Conservation (phyloP, 1,140 invertebrate genomes). For the Coenobita brevimanus region DNA sequence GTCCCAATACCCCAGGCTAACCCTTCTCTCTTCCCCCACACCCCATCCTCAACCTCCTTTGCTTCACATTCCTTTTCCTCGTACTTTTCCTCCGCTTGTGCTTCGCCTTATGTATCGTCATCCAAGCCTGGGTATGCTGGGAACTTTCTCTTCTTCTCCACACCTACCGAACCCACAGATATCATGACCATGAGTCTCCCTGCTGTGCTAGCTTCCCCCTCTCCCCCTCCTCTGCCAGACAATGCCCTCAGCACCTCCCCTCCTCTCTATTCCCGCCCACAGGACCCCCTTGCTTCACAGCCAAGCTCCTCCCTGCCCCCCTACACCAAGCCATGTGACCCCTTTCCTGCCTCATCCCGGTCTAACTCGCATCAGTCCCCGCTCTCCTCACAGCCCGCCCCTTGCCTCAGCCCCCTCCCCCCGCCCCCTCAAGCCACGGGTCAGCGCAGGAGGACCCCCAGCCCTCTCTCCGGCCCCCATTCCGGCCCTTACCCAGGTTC, state of each 20-base stretch:
- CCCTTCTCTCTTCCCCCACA: background rate
- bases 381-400: background rate
- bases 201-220: slow-evolving; percentile 46
- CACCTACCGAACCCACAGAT: slow-evolving; percentile 43
- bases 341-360: background rate
- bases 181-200: slow-evolving; percentile 68
- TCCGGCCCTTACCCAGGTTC: slow-evolving; percentile 38
- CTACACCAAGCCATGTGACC: slow-evolving; percentile 1
- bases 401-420: slow-evolving; percentile 36
- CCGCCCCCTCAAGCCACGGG: slow-evolving; percentile 46
- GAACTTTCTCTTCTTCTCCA: slow-evolving; percentile 56
- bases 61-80: slow-evolving; percentile 3
- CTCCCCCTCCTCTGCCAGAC: background rate
- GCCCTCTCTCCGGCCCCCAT: slow-evolving; percentile 47
- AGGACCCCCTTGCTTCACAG: background rate
- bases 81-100: slow-evolving; percentile 6
- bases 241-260: background rate
- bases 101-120: slow-evolving; percentile 6
- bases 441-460: slow-evolving; percentile 48
- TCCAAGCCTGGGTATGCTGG: slow-evolving; percentile 53
- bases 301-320: background rate
- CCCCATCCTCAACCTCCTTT: slow-evolving; percentile 14
- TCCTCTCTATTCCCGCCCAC: background rate
- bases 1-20: slow-evolving; percentile 22
- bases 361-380: background rate